Percentiles rank a stretch among this genome's conserved stretches.
These are phyloP conservation scores for Standfussiana lucernea DNA, from an alignment of 2,888 invertebrate species.

Conservation along the genomic window DNA sequence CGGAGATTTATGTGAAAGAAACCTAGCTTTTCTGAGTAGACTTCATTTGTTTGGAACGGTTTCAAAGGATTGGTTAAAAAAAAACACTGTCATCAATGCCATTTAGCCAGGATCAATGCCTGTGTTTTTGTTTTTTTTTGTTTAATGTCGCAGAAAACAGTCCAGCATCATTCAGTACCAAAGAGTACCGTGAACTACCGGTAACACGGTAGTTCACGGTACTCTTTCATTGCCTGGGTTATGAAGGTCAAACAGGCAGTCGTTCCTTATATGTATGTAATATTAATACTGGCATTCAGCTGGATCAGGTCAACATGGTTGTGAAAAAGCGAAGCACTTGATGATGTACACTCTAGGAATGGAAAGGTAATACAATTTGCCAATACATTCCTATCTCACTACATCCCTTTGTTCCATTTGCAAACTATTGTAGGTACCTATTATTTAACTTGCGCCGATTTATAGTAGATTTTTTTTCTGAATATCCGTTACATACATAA, in stretches of 20 bases:
- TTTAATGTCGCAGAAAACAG: neutral
- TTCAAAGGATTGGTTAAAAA: neutral
- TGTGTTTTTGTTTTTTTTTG: neutral
- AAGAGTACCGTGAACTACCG: neutral
- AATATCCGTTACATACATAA: too few relatives aligned
- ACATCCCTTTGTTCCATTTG: too few relatives aligned
- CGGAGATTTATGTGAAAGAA: slow-evolving; percentile 15
- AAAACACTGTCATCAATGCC: neutral
- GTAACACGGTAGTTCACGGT: too few relatives aligned
- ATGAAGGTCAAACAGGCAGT: neutral
- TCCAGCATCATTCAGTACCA: neutral
- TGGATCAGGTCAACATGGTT: neutral
- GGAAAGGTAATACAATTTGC: neutral
- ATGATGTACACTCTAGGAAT: neutral
- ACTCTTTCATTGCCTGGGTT: neutral
- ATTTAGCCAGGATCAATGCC: neutral
- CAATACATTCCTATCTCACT: too few relatives aligned
- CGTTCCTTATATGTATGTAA: neutral
- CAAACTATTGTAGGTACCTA: too few relatives aligned
- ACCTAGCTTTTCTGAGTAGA: neutral
- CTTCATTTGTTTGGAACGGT: neutral
- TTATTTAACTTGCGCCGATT: too few relatives aligned
- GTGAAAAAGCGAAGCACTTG: neutral
- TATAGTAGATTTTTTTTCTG: too few relatives aligned
- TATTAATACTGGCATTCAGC: neutral